Conservation (phyloP, 2,797 vertebrate species). For the Epinephelus malabaricus region DNA sequence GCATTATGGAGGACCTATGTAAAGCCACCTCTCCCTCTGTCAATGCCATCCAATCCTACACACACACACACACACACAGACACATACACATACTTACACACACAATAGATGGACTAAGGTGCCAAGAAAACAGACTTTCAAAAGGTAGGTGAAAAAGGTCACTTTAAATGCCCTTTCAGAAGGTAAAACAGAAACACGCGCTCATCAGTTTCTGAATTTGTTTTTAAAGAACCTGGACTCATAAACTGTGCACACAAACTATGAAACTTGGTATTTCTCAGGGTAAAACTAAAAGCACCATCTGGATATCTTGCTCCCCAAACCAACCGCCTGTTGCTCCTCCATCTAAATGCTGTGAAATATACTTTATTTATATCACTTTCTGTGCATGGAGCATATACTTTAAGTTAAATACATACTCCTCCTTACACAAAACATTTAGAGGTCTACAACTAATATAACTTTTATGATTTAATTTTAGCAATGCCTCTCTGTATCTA, state of each 20-base stretch:
- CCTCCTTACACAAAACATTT: background rate
- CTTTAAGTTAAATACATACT: background rate
- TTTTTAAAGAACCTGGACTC: constrained; percentile 1
- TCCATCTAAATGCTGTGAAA: too few relatives aligned
- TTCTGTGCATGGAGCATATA: background rate
- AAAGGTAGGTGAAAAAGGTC: constrained; percentile 34
- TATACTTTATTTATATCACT: background rate
- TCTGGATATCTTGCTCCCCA: background rate
- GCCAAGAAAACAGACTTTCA: constrained; percentile 31
- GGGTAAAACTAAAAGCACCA: background rate
- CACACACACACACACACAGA: constrained; percentile 13
- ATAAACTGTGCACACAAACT: constrained; percentile 3
- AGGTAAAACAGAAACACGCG: constrained; percentile 8
- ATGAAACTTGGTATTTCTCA: background rate
- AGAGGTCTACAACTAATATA: background rate
- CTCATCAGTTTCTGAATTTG: constrained; percentile 6
- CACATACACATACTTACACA: constrained; percentile 14
- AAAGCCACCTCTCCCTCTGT: constrained; percentile 79
- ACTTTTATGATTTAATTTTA: background rate
- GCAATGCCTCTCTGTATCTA: background rate
- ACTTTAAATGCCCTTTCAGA: constrained; percentile 21
- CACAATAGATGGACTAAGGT: constrained; percentile 30
- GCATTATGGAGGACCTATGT: constrained; percentile 80
- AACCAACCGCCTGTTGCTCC: constrained; percentile 12
- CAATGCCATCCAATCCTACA: constrained; percentile 61